Percentiles rank a stretch among this genome's conserved stretches.
These are phyloP conservation scores for Spisula subtruncata DNA, from an alignment of 2,888 invertebrate genomes.

Conservation along the genomic window DNA sequence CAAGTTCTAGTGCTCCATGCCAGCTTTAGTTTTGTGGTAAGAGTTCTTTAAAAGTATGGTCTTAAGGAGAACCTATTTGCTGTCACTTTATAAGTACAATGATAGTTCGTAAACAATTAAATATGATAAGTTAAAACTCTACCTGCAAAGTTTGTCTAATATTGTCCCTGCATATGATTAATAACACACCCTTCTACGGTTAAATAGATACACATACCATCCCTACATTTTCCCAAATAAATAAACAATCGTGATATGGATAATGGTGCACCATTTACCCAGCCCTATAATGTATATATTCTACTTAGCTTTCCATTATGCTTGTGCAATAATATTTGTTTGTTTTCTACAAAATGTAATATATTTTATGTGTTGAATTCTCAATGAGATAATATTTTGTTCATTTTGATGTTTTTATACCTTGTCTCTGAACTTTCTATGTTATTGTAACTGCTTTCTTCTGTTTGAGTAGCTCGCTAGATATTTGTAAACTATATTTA, in stretches of 20 bases:
- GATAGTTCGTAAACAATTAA: too few relatives aligned
- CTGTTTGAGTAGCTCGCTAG: background rate
- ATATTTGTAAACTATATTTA: background rate
- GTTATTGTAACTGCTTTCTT: background rate
- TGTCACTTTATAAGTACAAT: too few relatives aligned
- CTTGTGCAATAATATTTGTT: constrained; percentile 35
- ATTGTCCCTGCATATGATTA: too few relatives aligned
- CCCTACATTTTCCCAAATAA: too few relatives aligned
- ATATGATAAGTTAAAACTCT: too few relatives aligned
- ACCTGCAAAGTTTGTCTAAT: too few relatives aligned
- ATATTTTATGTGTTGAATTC: constrained; percentile 10
- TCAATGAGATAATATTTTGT: background rate
- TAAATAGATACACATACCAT: too few relatives aligned
- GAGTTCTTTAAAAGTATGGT: too few relatives aligned
- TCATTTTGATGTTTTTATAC: background rate
- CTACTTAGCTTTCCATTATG: constrained; percentile 2
- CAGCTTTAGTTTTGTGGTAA: too few relatives aligned
- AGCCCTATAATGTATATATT: background rate
- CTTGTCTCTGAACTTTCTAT: background rate
- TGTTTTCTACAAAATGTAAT: constrained; percentile 41
- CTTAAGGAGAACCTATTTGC: too few relatives aligned
- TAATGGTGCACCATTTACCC: background rate
- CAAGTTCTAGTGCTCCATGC: too few relatives aligned
- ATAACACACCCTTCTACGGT: too few relatives aligned
- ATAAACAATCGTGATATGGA: background rate